Conservation (phyloP, 2,888 invertebrate species). For the Geotrupes spiniger region DNA sequence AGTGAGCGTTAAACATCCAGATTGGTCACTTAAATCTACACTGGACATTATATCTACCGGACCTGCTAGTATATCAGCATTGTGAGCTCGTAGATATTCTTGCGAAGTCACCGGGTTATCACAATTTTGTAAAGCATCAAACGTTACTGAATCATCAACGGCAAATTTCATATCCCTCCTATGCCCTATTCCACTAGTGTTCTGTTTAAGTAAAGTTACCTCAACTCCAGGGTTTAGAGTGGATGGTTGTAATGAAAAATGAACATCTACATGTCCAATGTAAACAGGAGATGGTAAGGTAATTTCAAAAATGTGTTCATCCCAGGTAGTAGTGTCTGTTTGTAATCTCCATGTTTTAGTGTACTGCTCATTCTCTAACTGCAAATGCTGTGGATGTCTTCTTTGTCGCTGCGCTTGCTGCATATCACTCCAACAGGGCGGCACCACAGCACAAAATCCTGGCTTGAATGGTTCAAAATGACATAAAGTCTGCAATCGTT, state of each 20-base stretch:
- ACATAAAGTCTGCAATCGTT: conserved; percentile 69
- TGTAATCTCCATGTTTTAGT: conserved; percentile 87
- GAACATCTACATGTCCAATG: conserved; percentile 87
- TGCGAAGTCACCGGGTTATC: conserved; percentile 77
- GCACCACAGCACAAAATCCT: conserved; percentile 82
- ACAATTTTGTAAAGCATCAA: conserved; percentile 46
- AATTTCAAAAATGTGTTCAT: conserved; percentile 88
- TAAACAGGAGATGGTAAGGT: conserved; percentile 76
- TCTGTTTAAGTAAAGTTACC: conserved; percentile 64
- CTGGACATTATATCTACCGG: conserved; percentile 79
- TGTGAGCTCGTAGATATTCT: conserved; percentile 81
- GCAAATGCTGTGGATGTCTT: conserved; percentile 79
- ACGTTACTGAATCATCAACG: conserved; percentile 55
- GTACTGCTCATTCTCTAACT: conserved; percentile 65
- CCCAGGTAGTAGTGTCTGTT: conserved; percentile 85
- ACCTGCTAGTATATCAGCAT: conserved; percentile 88
- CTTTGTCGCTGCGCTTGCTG: conserved; percentile 89
- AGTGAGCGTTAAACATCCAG: conserved; percentile 81
- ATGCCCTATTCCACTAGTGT: conserved; percentile 61
- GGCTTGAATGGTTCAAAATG: conserved; percentile 70
- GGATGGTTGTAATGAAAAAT: conserved; percentile 79
- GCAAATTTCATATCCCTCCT: conserved; percentile 38
- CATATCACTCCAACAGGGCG: conserved; percentile 91
- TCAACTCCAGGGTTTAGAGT: conserved; percentile 72
- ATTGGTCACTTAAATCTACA: conserved; percentile 80